phyloP scores from a whole-genome alignment of 53 echinoderm and acorn worm genomes.

The Paelopatides confundens region DNA sequence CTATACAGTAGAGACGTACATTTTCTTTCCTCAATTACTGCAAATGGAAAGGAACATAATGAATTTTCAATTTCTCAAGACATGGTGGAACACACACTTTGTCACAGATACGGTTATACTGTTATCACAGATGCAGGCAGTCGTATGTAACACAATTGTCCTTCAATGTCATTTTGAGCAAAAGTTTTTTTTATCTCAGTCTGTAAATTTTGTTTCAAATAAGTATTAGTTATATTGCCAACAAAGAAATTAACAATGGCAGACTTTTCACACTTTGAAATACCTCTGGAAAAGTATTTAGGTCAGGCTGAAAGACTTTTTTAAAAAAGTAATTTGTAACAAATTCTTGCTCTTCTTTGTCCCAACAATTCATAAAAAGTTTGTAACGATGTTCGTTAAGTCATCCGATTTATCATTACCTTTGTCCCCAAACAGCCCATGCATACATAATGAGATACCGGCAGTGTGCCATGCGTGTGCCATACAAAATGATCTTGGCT shows the following conservation, averaged over 20 bases:
- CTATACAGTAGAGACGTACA: too few relatives aligned
- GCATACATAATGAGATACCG: slow-evolving; percentile 31
- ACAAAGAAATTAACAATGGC: background rate
- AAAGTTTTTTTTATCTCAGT: too few relatives aligned
- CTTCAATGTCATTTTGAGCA: too few relatives aligned
- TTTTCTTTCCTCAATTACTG: too few relatives aligned
- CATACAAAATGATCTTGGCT: slow-evolving; percentile 29
- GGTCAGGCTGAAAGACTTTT: background rate
- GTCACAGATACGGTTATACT: too few relatives aligned
- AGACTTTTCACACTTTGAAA: background rate
- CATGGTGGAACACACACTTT: too few relatives aligned
- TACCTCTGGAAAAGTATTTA: background rate
- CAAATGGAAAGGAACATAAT: too few relatives aligned
- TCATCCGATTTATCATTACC: slow-evolving; percentile 12
- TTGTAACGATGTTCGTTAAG: slow-evolving; percentile 11
- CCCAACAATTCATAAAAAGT: background rate
- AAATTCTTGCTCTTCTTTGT: background rate
- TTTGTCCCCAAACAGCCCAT: slow-evolving; percentile 27
- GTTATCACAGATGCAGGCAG: too few relatives aligned
- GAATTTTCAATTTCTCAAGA: too few relatives aligned
- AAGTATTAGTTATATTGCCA: background rate
- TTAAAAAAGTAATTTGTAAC: background rate
- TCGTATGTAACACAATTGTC: too few relatives aligned
- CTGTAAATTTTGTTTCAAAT: too few relatives aligned
- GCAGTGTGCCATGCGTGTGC: slow-evolving; percentile 37